Conservation (phyloP, 2,797 vertebrate genomes). For the Myioborus melanocephalus region DNA sequence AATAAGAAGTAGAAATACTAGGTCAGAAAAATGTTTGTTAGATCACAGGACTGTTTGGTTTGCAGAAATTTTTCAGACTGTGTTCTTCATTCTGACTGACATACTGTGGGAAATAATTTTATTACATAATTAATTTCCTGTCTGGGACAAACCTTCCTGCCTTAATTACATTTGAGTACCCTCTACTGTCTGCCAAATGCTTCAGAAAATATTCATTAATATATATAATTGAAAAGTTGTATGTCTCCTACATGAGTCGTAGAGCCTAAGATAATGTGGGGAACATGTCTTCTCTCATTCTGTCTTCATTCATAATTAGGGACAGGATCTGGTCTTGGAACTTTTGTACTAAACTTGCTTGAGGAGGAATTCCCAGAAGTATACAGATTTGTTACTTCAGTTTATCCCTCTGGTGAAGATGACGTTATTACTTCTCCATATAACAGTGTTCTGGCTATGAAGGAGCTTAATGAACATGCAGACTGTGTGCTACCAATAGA, state of each 20-base stretch:
- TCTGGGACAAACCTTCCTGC: neutral
- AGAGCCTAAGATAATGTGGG: neutral
- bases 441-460: slow-evolving; percentile 95
- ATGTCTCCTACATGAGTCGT: neutral
- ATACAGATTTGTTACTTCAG: slow-evolving; percentile 88
- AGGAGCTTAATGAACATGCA: slow-evolving; percentile 90
- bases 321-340: slow-evolving; percentile 94
- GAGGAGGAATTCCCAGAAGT: slow-evolving; percentile 95
- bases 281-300: neutral
- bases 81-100: neutral
- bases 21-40: neutral
- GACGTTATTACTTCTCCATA: slow-evolving; percentile 97
- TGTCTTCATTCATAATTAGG: slow-evolving; percentile 72
- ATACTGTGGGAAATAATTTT: neutral
- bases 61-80: neutral
- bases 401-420: slow-evolving; percentile 92
- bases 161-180: neutral
- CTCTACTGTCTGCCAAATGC: neutral
- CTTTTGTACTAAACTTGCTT: slow-evolving; percentile 87
- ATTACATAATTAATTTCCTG: neutral
- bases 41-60: accelerated
- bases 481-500: slow-evolving; percentile 94
- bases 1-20: neutral
- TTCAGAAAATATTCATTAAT: neutral
- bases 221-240: neutral